Conservation (phyloP, 2,113 vertebrate genomes). For the Ptilonorhynchus violaceus region DNA sequence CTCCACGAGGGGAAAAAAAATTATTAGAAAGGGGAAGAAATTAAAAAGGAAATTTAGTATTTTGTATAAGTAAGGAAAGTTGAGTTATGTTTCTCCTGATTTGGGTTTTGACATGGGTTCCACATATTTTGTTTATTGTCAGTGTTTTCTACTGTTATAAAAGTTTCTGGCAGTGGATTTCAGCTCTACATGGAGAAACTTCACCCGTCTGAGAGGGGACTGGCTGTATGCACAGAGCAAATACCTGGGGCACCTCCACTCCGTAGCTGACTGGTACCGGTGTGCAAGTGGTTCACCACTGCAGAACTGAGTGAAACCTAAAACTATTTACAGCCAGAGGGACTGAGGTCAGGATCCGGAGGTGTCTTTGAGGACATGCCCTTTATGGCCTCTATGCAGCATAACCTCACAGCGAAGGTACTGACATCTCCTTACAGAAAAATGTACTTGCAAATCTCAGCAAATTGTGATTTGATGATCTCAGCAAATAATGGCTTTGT, state of each 20-base stretch:
- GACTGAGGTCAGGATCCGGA: neutral
- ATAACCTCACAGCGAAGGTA: neutral
- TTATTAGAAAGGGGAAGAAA: neutral
- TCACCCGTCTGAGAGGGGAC: fast-evolving
- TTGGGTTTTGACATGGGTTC: neutral
- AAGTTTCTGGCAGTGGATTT: neutral
- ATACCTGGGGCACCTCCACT: neutral
- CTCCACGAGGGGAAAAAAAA: neutral
- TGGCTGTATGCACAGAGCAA: neutral
- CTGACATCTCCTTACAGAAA: neutral
- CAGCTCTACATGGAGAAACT: neutral
- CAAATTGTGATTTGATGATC: neutral
- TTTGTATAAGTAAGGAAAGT: neutral
- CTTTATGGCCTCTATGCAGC: neutral
- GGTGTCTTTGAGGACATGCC: neutral
- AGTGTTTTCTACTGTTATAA: neutral
- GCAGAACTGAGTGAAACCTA: neutral
- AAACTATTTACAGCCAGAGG: neutral
- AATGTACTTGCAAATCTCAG: neutral
- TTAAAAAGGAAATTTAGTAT: neutral
- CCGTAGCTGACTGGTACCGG: fast-evolving
- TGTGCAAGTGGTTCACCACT: too few relatives aligned
- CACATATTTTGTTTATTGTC: neutral
- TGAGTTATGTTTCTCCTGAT: neutral
- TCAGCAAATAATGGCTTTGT: neutral